Conservation (phyloP, 2,113 vertebrate species). For the Mustelus asterias region DNA sequence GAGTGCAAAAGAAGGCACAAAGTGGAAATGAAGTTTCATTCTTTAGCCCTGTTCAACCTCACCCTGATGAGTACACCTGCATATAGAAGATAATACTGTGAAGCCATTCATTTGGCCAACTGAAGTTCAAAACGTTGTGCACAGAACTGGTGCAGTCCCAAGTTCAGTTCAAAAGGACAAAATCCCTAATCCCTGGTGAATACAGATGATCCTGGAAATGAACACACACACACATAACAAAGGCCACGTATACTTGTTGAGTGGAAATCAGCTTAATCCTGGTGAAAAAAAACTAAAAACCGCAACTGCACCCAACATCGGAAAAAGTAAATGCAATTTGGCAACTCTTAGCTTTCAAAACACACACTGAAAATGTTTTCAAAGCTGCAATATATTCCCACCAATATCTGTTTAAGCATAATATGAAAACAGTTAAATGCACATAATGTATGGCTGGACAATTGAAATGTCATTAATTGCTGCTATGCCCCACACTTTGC, state of each 20-base stretch:
- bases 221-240: neutral
- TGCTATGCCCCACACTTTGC: neutral
- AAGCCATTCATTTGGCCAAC: slow-evolving; percentile 19
- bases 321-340: neutral
- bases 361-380: neutral
- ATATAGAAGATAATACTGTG: slow-evolving; percentile 11
- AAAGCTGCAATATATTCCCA: slow-evolving; percentile 32
- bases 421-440: neutral
- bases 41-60: slow-evolving; percentile 1
- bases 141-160: neutral
- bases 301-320: neutral
- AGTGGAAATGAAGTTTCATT: slow-evolving; percentile 28
- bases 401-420: neutral
- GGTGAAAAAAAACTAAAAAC: neutral
- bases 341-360: slow-evolving; percentile 8
- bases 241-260: neutral
- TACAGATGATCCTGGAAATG: neutral
- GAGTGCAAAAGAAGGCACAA: slow-evolving; percentile 1
- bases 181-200: slow-evolving; percentile 29
- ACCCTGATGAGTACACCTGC: neutral
- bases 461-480: neutral
- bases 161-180: neutral
- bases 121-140: neutral
- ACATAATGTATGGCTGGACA: neutral
- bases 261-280: neutral